Percentiles rank a stretch among this genome's conserved stretches.
Conservation (phyloP, 2,797 vertebrate species). For the Poecilia gillii region DNA sequence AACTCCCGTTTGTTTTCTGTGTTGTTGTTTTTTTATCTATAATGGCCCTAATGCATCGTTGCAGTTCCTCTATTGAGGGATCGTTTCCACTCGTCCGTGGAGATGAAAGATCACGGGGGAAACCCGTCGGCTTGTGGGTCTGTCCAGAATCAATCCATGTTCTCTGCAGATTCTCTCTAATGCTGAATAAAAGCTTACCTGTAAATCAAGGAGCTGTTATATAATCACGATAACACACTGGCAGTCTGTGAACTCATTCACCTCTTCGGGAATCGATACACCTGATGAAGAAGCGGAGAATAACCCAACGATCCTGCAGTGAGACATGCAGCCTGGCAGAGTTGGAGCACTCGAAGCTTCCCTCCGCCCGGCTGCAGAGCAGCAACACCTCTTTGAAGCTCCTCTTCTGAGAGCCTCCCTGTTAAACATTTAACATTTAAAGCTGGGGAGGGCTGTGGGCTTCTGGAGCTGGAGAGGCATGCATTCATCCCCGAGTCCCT, state of each 20-base stretch:
- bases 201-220: constrained; percentile 18
- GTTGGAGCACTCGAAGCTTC: constrained; percentile 14
- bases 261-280: constrained; percentile 13
- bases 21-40: no score
- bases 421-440: constrained; percentile 73
- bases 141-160: constrained; percentile 32
- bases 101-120: constrained; percentile 55
- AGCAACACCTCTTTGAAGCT: constrained; percentile 67
- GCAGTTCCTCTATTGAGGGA: constrained; percentile 36
- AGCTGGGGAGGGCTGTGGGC: constrained; percentile 21
- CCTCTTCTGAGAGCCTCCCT: constrained; percentile 59
- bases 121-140: constrained; percentile 13
- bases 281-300: constrained; percentile 27
- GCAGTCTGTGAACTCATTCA: background rate
- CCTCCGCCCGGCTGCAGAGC: constrained; percentile 25
- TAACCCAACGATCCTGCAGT: constrained; percentile 27
- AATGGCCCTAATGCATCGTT: constrained; percentile 14
- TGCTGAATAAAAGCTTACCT: constrained; percentile 48
- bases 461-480: constrained; percentile 23
- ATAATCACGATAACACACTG: background rate
- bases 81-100: constrained; percentile 25
- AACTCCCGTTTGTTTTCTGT: no score
- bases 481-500: constrained; percentile 42
- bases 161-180: constrained; percentile 38
- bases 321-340: constrained; percentile 32